Base-by-base conservation (phyloP, 2,113 vertebrate genomes). In the Syrrhaptes paradoxus region DNA sequence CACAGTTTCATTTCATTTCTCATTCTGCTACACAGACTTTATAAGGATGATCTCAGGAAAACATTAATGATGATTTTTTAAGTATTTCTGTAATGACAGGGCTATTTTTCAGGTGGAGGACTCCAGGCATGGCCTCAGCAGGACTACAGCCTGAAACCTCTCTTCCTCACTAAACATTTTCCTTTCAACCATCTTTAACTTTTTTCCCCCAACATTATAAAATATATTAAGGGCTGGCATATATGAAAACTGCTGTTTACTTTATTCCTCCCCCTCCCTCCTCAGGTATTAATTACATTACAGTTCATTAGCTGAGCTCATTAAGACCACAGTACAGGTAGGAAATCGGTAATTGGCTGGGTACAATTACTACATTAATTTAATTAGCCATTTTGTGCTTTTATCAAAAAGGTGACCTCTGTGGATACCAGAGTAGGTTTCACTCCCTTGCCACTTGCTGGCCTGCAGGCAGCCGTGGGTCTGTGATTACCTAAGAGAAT, bases 391-490 rank as follows among this genome's bases (percentile, higher is more conserved):
- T 12, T 94, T 95, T 87, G 83, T 87, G 85, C 85, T 92, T 93
- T 90, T 93, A 88, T 95, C 90, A 86, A 94, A 95, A 96, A 96
- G 96, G 89, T 96, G 97, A 96, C 96, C 95, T 97, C 94, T 93
- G 55, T 85, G 74, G 78, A 85, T 93, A 46, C 61, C 73, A 68
- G 58, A 90, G 73, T 76, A 75, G 70, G 76, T 79, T 88, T 96
- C 54, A 15, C 25, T 79, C 43, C 80, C 46, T 86, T 41, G 63
- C 36, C 57, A 1, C 70, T 81, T 36, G 28, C 54, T 68, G 74
- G 77, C 48, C 34, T 90, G 55, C 63, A 78, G 70, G 49, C 49
- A 93, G 82, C 78, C 54, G 3, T 32, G 55, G 32, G 55, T 29
- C 81, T 89, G 49, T 20, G 63, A 76, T 54, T 68, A 63, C 61